Evolutionary conservation across 2,888 invertebrate species (phyloP), one percentile per base, ranked within the genome.

Genomic region (Folsomia candida): DNA sequence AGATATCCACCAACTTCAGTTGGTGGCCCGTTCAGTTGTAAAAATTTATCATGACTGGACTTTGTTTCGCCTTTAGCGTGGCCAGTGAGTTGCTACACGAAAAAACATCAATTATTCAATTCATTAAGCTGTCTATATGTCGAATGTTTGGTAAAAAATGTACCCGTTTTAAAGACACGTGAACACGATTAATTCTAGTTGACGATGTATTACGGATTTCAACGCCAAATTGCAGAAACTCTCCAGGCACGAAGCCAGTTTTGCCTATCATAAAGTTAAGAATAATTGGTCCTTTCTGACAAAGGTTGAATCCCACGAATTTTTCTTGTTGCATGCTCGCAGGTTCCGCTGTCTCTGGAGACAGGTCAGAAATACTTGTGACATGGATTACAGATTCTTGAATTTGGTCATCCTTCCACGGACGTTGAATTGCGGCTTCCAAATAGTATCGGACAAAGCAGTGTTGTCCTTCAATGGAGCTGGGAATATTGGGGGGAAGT

Each of bases 281-380:
- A 25, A 81, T 78, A n/a, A 82, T 79, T 24, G 81, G 81, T 20
- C 81, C 81, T 59, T 78, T 76, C 2, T 80, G 79, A 79, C 81
- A 78, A 79, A 81, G 76, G 80, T 81, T 69, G 79, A 80, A 60
- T 78, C 81, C 28, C 77, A 81, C 78, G 78, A 81, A 54, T 80
- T 81, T 71, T 76, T 81, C 71, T 79, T 78, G 66, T 80, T 79
- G 63, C 51, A 74, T 69, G 63, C 72, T 72, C n/a, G 67, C 68
- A 62, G 79, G 76, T 61, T 81, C 81, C 67, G 79, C 80, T 25
- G 81, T 80, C 67, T 80, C 80, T 27, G 81, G 78, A 76, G 81
- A 81, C 67, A 81, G 78, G 64, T 81, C 81, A 1, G 80, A 77
- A 9, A 80, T 57, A 28, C 78, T 78, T 54, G 79, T 79, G 65